A percentile compares a stretch with the other conserved stretches of the same genome.
Conservation (phyloP, 1,140 invertebrate species). For the Papilio machaon region DNA sequence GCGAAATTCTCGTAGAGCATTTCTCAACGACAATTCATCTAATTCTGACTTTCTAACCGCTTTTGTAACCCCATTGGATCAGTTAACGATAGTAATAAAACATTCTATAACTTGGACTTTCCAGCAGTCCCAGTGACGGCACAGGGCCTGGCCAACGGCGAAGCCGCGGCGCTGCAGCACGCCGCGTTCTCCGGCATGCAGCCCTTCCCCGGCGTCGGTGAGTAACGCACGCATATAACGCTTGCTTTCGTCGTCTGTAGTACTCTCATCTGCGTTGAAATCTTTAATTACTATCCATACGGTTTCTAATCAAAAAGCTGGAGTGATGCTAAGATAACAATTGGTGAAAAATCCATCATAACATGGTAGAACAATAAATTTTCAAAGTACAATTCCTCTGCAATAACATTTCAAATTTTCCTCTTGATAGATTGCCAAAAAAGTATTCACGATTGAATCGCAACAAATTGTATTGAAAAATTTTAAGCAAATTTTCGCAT, state of each 20-base stretch:
- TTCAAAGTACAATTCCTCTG: neutral
- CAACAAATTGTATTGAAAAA: constrained; percentile 27
- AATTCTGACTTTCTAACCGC: neutral
- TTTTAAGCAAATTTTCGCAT: constrained; percentile 4
- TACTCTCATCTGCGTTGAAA: neutral
- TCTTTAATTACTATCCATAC: neutral
- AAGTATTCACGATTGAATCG: neutral
- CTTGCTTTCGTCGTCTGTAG: constrained; percentile 34
- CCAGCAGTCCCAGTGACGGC: constrained; percentile 90
- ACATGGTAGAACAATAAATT: neutral
- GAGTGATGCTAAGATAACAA: neutral
- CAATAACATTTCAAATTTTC: constrained; percentile 4
- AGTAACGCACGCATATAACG: constrained; percentile 78
- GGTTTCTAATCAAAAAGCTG: neutral
- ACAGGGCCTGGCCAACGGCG: constrained; percentile 94
- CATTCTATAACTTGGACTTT: constrained; percentile 41
- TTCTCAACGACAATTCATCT: too few relatives aligned
- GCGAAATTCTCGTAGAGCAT: too few relatives aligned
- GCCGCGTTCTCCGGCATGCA: constrained; percentile 94
- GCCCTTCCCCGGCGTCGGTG: constrained; percentile 95
- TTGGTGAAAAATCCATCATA: neutral
- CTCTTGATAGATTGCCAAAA: constrained; percentile 33
- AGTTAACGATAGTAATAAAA: neutral
- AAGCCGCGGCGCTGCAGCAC: constrained; percentile 92
- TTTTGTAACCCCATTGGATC: neutral